Conservation (phyloP, 2,888 invertebrate species). For the Aethes cnicana region DNA sequence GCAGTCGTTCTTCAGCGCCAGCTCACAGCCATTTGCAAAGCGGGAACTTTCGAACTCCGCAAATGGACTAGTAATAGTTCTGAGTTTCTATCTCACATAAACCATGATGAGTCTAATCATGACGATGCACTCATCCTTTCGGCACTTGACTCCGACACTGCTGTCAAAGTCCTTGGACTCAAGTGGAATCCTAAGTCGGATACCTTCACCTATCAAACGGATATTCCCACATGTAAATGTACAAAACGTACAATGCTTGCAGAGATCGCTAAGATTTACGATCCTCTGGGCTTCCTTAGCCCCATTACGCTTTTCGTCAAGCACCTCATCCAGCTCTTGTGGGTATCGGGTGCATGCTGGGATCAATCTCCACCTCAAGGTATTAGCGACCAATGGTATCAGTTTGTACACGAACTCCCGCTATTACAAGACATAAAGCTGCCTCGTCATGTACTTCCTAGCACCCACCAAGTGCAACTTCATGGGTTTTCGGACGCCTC, state of each 20-base stretch:
- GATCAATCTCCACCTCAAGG: slow-evolving; percentile 3
- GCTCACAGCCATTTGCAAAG: slow-evolving; percentile 4
- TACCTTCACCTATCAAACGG: not conserved
- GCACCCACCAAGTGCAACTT: not conserved
- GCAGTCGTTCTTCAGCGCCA: not conserved
- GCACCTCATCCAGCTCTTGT: not conserved
- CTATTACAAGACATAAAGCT: not conserved
- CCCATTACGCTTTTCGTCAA: not conserved
- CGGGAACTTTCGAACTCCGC: slow-evolving; percentile 2
- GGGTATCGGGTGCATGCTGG: not conserved
- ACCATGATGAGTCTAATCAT: not conserved
- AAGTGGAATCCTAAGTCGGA: slow-evolving; percentile 6
- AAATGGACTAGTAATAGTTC: slow-evolving; percentile 11
- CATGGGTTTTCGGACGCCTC: not conserved
- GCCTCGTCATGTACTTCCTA: not conserved
- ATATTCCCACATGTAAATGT: not conserved
- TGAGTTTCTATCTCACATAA: not conserved
- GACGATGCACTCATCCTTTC: not conserved
- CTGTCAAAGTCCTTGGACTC: slow-evolving; percentile 2
- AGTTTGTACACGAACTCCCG: not conserved
- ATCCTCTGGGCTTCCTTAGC: not conserved
- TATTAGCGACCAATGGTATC: not conserved
- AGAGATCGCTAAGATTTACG: slow-evolving; percentile 2
- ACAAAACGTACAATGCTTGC: not conserved
- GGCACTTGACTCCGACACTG: not conserved